Percentiles rank a stretch among this genome's conserved stretches.
Conservation (phyloP, 37 sponge, comb jelly and placozoan genomes). For the Petrosia ficiformis region DNA sequence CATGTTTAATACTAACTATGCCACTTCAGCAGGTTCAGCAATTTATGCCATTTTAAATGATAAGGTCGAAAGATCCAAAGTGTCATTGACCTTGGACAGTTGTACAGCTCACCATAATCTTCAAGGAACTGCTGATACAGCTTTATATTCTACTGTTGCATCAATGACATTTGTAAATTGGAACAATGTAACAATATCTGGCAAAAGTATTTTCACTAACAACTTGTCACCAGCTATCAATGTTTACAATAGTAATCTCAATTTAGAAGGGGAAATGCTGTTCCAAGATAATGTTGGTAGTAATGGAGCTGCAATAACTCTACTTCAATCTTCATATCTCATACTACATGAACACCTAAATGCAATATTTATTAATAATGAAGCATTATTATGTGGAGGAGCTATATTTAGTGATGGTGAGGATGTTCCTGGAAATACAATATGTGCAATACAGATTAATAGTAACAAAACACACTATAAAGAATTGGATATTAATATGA, state of each 20-base stretch:
- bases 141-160: too few relatives aligned
- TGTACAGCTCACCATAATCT: too few relatives aligned
- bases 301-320: background rate
- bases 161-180: too few relatives aligned
- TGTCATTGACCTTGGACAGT: too few relatives aligned
- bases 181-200: too few relatives aligned
- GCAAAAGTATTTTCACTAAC: too few relatives aligned
- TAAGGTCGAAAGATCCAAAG: too few relatives aligned
- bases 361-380: background rate
- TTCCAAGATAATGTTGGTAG: background rate
- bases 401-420: background rate
- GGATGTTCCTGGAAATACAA: background rate
- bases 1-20: too few relatives aligned
- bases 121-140: too few relatives aligned
- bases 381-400: background rate
- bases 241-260: background rate
- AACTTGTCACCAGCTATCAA: background rate
- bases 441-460: background rate
- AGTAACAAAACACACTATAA: background rate
- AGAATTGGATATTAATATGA: background rate
- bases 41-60: too few relatives aligned
- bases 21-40: too few relatives aligned
- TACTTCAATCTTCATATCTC: background rate
- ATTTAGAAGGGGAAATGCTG: background rate
- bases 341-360: background rate